Conservation (phyloP, 2,888 invertebrate species). For the Prenolepis imparis region DNA sequence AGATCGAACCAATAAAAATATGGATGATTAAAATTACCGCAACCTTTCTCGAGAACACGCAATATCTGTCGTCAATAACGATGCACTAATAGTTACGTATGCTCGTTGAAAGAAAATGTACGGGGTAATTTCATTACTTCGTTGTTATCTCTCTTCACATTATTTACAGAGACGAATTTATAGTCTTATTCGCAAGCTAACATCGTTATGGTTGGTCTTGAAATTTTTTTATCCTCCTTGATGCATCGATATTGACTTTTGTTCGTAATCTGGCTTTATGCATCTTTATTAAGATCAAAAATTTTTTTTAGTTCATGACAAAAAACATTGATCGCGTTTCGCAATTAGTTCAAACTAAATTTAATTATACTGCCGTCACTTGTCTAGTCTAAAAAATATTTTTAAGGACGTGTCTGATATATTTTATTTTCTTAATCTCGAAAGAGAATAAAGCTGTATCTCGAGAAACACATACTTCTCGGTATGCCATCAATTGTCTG, state of each 20-base stretch:
- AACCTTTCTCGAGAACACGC: constrained; percentile 73
- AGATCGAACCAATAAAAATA: neutral
- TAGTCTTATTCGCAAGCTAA: constrained; percentile 78
- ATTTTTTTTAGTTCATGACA: constrained; percentile 17
- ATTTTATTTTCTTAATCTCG: neutral
- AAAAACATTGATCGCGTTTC: neutral
- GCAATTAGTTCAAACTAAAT: constrained; percentile 10
- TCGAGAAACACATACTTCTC: neutral
- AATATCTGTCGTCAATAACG: constrained; percentile 75
- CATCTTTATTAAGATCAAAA: constrained; percentile 26
- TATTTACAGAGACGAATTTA: constrained; percentile 83
- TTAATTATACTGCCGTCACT: neutral
- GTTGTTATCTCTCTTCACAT: constrained; percentile 74
- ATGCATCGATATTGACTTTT: neutral
- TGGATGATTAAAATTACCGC: neutral
- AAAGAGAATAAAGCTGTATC: neutral
- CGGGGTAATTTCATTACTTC: constrained; percentile 54
- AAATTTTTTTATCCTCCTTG: constrained; percentile 49
- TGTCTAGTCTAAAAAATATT: neutral
- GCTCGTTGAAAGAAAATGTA: constrained; percentile 42
- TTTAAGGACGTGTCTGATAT: neutral
- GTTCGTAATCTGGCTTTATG: neutral
- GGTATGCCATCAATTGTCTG: neutral
- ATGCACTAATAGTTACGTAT: constrained; percentile 55
- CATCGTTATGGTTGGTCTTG: constrained; percentile 61